Evolutionary conservation across 2,797 vertebrate genomes (phyloP), one percentile per base, ranked within the genome.

Genomic region (Myripristis jacobus): DNA sequence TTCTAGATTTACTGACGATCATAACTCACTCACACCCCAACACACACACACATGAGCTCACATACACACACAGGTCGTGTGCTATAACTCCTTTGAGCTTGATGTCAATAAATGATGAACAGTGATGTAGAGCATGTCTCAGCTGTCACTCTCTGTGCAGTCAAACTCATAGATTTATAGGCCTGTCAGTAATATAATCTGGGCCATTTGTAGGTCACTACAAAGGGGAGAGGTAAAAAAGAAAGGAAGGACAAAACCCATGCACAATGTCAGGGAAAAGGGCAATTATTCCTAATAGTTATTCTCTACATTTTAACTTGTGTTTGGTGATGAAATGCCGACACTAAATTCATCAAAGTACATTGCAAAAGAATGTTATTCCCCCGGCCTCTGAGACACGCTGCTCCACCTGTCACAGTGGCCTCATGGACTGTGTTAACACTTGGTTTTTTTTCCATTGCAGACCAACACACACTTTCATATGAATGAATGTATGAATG

Each of bases 81-180:
- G 52, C 69, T 56, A 78, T 83, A 75, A 86, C 55, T 83, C 70
- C 66, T 76, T 77, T 47, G 64, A 73, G 69, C 62, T 79, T 75
- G 44, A 78, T 81, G 78, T 74, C 80, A 75, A 73, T 88, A 80
- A 82, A 87, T 57, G 79, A 76, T 79, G 84, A 89, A 84, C 65
- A 64, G 55, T 62, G n/a, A 73, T 79, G 82, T 83, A 81, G 60
- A 61, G 62, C 81, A 80, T 53, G 78, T 66, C 66, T 66, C 65
- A 46, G 60, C 50, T 68, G 80, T 81, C 71, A 73, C 58, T 81
- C 70, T 66, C 15, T 72, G 29, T 51, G 25, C 60, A 29, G 34
- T 66, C 82, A 81, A 77, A 82, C 71, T 58, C 66, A 57, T 56
- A 79, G 59, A 84, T 83, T 76, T 70, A 75, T 53, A 22, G 48